A percentile compares a stretch with the other conserved stretches of the same genome.
These are phyloP conservation scores for Petrocephalus zakoni DNA, from an alignment of 2,113 vertebrate species.

Conservation along the genomic window DNA sequence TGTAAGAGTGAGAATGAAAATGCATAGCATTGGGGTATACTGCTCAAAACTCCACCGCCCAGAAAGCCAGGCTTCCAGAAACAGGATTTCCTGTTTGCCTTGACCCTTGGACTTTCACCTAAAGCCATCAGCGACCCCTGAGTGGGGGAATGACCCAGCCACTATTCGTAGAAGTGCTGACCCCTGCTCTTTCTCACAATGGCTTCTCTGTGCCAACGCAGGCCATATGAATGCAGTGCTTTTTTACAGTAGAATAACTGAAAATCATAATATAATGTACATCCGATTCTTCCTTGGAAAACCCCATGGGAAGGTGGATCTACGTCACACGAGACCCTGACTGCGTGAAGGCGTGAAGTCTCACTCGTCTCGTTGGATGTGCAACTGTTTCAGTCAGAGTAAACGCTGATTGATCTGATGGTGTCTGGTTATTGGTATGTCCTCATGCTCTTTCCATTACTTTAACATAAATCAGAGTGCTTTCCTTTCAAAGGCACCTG, in stretches of 20 bases:
- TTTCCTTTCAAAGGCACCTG: background rate
- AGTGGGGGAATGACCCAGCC: background rate
- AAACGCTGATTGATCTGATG: background rate
- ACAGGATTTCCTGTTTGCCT: slow-evolving; percentile 15
- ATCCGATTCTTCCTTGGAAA: background rate
- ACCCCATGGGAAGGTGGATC: background rate
- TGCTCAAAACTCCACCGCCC: background rate
- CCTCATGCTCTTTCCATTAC: background rate
- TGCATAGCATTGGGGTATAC: background rate
- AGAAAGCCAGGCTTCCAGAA: slow-evolving; percentile 13
- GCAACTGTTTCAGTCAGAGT: background rate
- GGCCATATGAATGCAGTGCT: background rate
- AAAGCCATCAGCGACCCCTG: background rate
- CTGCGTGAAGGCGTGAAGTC: background rate
- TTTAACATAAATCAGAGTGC: background rate
- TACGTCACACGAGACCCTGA: background rate
- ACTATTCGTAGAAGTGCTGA: background rate
- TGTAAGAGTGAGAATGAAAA: background rate
- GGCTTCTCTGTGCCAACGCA: background rate
- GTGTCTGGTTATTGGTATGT: background rate
- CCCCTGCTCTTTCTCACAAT: background rate
- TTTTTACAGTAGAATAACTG: background rate
- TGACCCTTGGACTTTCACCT: slow-evolving; percentile 1
- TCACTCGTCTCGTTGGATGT: background rate
- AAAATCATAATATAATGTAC: background rate